phyloP scores from a whole-genome alignment of 2,797 vertebrate species.

The Siniperca scherzeri region DNA sequence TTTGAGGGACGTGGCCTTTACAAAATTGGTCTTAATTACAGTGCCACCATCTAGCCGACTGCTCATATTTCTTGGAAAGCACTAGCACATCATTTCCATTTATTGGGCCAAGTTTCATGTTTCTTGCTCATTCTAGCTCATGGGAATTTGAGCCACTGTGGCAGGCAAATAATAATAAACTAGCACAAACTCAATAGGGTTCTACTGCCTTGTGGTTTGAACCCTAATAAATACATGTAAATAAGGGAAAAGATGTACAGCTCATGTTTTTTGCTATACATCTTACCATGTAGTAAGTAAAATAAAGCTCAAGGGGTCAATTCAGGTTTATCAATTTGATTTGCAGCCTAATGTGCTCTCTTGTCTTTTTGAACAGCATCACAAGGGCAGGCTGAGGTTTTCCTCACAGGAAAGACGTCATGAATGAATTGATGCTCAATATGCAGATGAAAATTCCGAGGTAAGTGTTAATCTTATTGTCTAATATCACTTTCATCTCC shows the following conservation, averaged over 20 bases:
- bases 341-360: background rate
- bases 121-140: no score
- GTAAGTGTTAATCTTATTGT: background rate
- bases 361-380: conserved; percentile 8
- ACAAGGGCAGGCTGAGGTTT: background rate
- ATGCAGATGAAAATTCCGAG: background rate
- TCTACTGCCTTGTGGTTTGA: no score
- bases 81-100: no score
- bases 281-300: background rate
- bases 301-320: background rate
- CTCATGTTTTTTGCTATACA: background rate
- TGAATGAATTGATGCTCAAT: background rate
- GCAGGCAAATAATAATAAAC: no score
- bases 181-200: no score
- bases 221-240: background rate
- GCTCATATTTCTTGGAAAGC: no score
- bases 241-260: background rate
- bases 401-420: background rate
- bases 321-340: background rate
- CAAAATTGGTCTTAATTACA: no score
- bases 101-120: no score
- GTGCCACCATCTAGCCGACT: no score
- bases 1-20: no score
- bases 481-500: no score
- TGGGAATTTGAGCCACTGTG: no score